Evolutionary conservation across 2,797 vertebrate species (phyloP).

Genomic region (Limosa lapponica): DNA sequence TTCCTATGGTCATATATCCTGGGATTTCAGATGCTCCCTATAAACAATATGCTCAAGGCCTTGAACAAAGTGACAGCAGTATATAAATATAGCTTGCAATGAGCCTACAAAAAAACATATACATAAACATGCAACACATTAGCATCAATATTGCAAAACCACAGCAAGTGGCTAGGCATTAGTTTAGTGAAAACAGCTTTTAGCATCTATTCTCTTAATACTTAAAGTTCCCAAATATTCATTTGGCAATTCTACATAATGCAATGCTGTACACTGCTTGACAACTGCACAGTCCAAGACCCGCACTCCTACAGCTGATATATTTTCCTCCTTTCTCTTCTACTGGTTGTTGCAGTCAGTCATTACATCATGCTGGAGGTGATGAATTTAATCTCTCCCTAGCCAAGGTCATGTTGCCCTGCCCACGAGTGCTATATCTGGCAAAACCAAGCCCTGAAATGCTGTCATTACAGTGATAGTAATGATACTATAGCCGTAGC

Average conservation of each 20-base stretch:
- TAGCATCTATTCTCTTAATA: not conserved
- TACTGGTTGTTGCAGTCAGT: not conserved
- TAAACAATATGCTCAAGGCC: conserved; percentile 12
- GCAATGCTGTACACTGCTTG: accelerated
- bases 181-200: not conserved
- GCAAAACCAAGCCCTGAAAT: not conserved
- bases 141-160: not conserved
- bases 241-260: not conserved
- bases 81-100: conserved; percentile 19
- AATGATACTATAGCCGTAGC: not conserved
- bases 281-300: not conserved
- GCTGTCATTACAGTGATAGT: not conserved
- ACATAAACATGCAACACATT: not conserved
- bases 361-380: not conserved
- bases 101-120: not conserved
- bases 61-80: not conserved
- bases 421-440: not conserved
- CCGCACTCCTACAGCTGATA: accelerated
- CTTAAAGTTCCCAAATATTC: not conserved
- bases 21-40: not conserved
- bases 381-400: conserved; percentile 12
- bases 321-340: not conserved
- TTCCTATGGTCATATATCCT: not conserved
- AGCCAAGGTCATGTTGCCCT: conserved; percentile 7
- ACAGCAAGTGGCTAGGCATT: not conserved